Evolutionary conservation across 2,888 invertebrate genomes (phyloP).

Genomic region (Pachymerium ferrugineum): DNA sequence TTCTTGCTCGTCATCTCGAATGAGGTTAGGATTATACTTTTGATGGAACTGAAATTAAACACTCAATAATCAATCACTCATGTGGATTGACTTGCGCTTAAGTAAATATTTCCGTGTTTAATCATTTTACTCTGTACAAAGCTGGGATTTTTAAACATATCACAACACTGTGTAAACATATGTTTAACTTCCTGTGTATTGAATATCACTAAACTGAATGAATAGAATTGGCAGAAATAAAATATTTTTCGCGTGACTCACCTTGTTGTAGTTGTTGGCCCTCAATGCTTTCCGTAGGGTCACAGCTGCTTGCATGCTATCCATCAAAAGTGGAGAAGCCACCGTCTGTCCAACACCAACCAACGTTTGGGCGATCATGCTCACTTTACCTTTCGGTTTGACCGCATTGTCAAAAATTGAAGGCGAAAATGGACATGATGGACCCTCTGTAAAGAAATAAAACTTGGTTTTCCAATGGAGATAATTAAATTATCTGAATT

Average conservation of each 20-base stretch:
- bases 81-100: background rate
- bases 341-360: constrained; percentile 33
- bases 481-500: background rate
- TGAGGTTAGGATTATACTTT: constrained; percentile 42
- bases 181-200: too few species aligned
- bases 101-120: too few species aligned
- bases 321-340: constrained; percentile 31
- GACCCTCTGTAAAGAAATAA: constrained; percentile 18
- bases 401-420: constrained; percentile 30
- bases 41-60: constrained; percentile 39
- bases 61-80: constrained; percentile 5
- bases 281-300: constrained; percentile 39
- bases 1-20: constrained; percentile 42
- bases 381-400: constrained; percentile 33
- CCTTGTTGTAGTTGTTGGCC: constrained; percentile 42
- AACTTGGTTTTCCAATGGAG: background rate
- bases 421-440: background rate
- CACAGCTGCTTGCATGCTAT: constrained; percentile 31
- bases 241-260: constrained; percentile 29
- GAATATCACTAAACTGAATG: too few species aligned
- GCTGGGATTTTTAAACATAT: too few species aligned
- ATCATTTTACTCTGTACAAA: too few species aligned
- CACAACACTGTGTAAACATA: too few species aligned
- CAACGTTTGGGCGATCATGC: constrained; percentile 27
- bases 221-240: background rate